Conservation (phyloP, 2,888 invertebrate genomes). For the Tinea pellionella region DNA sequence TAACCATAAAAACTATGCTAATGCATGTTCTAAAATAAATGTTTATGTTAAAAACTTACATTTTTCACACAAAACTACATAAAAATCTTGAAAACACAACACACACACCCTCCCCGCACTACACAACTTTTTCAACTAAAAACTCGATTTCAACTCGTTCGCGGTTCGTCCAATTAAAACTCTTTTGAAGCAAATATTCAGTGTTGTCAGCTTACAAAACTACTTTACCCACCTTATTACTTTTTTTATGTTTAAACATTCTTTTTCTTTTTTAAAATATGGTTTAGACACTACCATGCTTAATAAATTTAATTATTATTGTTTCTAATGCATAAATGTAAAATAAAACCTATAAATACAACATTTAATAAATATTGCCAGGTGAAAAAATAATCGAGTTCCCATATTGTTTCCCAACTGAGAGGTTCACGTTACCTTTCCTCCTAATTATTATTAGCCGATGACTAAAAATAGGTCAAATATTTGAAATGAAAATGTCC, state of each 20-base stretch:
- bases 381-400: constrained; percentile 18
- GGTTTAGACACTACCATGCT: not conserved
- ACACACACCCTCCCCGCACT: constrained; percentile 54
- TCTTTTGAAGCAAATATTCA: constrained; percentile 20
- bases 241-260: not conserved
- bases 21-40: constrained; percentile 17
- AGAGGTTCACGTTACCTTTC: constrained; percentile 36
- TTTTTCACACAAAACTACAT: constrained; percentile 47
- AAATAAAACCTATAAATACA: no score
- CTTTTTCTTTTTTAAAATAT: not conserved
- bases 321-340: no score
- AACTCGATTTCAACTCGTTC: constrained; percentile 19
- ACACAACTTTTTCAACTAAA: constrained; percentile 29
- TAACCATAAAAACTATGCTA: not conserved
- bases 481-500: constrained; percentile 62
- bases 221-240: constrained; percentile 22
- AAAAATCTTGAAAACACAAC: constrained; percentile 45
- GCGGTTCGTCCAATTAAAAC: constrained; percentile 52
- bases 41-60: constrained; percentile 57
- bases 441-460: constrained; percentile 59
- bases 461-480: constrained; percentile 61
- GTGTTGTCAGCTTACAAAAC: constrained; percentile 35
- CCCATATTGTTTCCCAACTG: constrained; percentile 24
- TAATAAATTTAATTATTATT: not conserved
- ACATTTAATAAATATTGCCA: not conserved